Evolutionary conservation across 2,113 vertebrate genomes (phyloP).

Genomic region (Pollachius pollachius): DNA sequence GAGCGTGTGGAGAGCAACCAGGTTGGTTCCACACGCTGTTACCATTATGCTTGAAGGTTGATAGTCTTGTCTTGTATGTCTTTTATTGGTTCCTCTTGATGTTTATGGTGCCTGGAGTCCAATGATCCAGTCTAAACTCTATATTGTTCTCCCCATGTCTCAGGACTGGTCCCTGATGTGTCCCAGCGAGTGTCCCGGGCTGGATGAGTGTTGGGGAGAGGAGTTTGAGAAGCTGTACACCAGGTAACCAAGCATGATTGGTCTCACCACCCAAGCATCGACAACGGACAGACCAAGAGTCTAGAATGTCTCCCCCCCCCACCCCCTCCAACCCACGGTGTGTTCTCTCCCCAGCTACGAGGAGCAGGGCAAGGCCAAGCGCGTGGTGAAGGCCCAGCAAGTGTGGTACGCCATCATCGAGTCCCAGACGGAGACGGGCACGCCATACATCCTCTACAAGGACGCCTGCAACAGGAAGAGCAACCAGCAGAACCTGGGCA

Average conservation of each 20-base stretch:
- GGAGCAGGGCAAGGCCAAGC: conserved; percentile 80
- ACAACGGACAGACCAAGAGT: not conserved
- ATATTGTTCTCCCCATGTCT: not conserved
- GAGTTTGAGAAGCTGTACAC: conserved; percentile 94
- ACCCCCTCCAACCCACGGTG: not conserved
- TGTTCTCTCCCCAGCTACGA: conserved; percentile 79
- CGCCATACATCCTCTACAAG: conserved; percentile 96
- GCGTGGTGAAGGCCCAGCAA: conserved; percentile 93
- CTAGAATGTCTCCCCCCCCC: not conserved
- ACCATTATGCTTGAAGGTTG: too few relatives aligned
- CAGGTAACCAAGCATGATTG: conserved; percentile 65
- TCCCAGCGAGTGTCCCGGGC: conserved; percentile 89
- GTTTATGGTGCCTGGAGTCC: too few relatives aligned
- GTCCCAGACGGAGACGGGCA: conserved; percentile 95
- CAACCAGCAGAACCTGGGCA: conserved; percentile 97
- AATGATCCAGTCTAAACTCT: too few relatives aligned
- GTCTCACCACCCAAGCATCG: not conserved
- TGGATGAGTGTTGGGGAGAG: conserved; percentile 95
- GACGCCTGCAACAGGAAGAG: conserved; percentile 96
- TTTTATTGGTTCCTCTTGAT: too few relatives aligned
- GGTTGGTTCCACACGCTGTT: conserved; percentile 61
- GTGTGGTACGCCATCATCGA: conserved; percentile 95
- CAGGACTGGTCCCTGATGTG: conserved; percentile 99
- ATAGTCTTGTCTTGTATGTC: too few relatives aligned
- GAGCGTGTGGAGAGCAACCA: conserved; percentile 92